Conservation (phyloP, 2,888 invertebrate species). For the Apodemia hepburni region DNA sequence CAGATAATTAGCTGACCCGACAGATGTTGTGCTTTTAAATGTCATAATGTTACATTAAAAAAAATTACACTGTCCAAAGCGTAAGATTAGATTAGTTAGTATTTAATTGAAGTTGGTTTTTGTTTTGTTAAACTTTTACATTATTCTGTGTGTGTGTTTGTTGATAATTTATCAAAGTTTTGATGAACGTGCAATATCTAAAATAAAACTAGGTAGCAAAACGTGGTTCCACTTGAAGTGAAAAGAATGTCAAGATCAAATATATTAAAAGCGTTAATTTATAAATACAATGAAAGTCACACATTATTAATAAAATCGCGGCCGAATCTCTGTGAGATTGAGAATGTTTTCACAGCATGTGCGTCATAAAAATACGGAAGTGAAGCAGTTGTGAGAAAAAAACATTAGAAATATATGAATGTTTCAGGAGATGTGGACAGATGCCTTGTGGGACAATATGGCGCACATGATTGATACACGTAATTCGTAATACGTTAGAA, state of each 20-base stretch:
- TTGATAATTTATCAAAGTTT: not conserved
- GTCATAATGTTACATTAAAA: no score
- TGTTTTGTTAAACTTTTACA: no score
- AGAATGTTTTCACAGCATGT: conserved; percentile 9
- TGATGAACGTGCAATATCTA: not conserved
- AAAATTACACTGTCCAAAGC: no score
- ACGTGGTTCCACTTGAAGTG: not conserved
- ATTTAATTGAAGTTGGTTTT: no score
- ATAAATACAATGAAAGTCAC: conserved; percentile 1
- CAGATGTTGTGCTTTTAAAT: no score
- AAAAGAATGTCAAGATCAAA: not conserved
- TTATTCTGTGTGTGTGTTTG: no score
- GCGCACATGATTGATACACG: not conserved
- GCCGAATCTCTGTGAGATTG: not conserved
- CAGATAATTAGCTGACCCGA: no score
- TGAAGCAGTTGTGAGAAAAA: not conserved
- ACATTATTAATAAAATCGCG: not conserved
- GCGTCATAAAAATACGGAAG: conserved; percentile 11
- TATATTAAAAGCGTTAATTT: not conserved
- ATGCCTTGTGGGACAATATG: not conserved
- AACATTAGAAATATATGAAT: not conserved
- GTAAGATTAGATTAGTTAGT: no score
- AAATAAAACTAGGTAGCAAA: not conserved
- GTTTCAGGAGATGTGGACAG: not conserved
- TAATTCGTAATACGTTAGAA: not conserved